Conservation (phyloP, 2,888 invertebrate species). For the Anthophora plumipes region DNA sequence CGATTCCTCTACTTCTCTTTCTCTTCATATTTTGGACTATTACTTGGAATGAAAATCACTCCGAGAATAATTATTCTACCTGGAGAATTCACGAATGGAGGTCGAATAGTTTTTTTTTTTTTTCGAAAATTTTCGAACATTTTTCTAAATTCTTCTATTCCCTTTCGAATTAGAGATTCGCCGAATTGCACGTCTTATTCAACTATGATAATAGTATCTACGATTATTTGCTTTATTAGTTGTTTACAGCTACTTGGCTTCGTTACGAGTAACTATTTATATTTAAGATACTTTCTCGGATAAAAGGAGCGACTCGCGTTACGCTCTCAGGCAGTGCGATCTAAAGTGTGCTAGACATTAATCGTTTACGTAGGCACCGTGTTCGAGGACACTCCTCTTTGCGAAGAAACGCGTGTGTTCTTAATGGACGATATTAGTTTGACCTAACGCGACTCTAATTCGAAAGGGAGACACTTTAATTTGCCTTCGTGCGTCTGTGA, state of each 20-base stretch:
- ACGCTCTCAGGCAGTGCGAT: constrained; percentile 38
- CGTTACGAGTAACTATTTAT: neutral
- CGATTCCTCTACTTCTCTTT: too few species aligned
- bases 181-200: neutral
- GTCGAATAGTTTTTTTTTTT: too few species aligned
- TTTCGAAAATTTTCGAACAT: too few species aligned
- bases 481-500: too few species aligned
- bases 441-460: neutral
- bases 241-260: constrained; percentile 5
- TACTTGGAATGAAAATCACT: too few species aligned
- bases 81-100: neutral
- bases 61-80: neutral
- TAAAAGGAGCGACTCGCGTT: constrained; percentile 13
- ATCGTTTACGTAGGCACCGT: constrained; percentile 25
- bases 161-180: neutral
- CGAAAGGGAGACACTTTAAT: constrained; percentile 10
- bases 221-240: neutral
- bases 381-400: neutral
- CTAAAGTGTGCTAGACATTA: constrained; percentile 28
- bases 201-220: neutral
- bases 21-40: too few species aligned
- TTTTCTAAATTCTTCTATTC: too few species aligned
- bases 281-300: constrained; percentile 34
- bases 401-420: neutral
- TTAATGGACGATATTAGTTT: constrained; percentile 4